Evolutionary conservation across 2,113 vertebrate species (phyloP).

Genomic region (Lophochroa leadbeateri): DNA sequence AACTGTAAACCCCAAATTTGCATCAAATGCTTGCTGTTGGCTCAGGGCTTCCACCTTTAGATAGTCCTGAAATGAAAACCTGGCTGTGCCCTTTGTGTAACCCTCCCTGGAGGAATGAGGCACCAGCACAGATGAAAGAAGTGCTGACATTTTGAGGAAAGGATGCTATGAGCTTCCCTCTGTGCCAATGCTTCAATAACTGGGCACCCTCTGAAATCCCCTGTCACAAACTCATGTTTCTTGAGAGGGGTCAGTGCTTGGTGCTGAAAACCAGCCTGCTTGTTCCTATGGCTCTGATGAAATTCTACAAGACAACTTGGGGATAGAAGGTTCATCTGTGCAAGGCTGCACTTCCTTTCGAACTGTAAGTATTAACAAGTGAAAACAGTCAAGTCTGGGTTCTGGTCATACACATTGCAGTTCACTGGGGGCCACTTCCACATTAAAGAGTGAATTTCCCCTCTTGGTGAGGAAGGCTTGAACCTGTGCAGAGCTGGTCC

Average conservation of each 20-base stretch:
- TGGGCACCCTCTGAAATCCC: not conserved
- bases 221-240: not conserved
- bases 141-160: not conserved
- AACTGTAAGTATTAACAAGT: not conserved
- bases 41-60: not conserved
- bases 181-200: not conserved
- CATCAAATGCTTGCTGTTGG: not conserved
- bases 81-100: not conserved
- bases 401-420: not conserved
- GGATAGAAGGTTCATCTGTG: not conserved
- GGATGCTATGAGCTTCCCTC: not conserved
- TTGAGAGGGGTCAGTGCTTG: not conserved
- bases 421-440: not conserved
- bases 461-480: not conserved
- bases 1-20: not conserved
- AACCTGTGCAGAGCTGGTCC: not conserved
- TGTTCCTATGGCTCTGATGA: conserved; percentile 23
- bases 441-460: not conserved
- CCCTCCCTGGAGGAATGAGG: not conserved
- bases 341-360: not conserved
- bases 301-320: not conserved
- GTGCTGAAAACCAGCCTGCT: conserved; percentile 8
- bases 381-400: not conserved
- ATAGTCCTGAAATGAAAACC: not conserved
- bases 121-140: not conserved